Evolutionary conservation across 2,113 vertebrate species (phyloP), one percentile per base, ranked within the genome.

Genomic region (Scomber japonicus): DNA sequence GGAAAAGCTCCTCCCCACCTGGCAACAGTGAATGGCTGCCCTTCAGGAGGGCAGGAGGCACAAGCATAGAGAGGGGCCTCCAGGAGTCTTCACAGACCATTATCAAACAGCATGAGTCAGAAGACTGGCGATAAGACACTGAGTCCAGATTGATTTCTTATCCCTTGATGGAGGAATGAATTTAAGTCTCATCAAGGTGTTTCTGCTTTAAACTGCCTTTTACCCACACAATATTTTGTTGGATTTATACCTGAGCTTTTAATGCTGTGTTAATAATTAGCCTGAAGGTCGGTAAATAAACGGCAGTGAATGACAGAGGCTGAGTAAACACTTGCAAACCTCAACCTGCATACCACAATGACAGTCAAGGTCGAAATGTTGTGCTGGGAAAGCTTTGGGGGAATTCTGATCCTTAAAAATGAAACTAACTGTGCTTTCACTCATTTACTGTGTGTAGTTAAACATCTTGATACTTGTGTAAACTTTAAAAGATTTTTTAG

Each of bases 221-320:
- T 31, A 60, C 11, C 60, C 46, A 21, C 51, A 59, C 11, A 62
- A 9, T 16, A 35, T 30, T 40, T 17, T 40, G 51, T 70, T 78
- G 69, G 15, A 91, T 75, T 78, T 78, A 50, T 49, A 72, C 21
- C 15, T 75, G 45, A 65, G 68, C 35, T 61, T 74, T 85, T 63
- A 74, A 85, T 48, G 50, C 56, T 13, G 5, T 9, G 78, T 93
- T 93, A 94, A 94, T 92, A 80, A 93, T 92, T 91, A 90, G 46
- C 89, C 67, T 49, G 48, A 77, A 77, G 85, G 88, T 86, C 24
- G n/a, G 89, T 76, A 91, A 92, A 93, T 85, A 93, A 71, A 90
- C 56, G 3, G 0, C 66, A 60, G 70, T 27, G 79, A 76, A 81
- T 63, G 60, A 77, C 63, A 73, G 17, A 70, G 24, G 35, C 81